A percentile compares a stretch with the other conserved stretches of the same genome.
Evolutionary conservation across 2,888 invertebrate species (phyloP).

Genomic region (Hirtodrosophila duncani): DNA sequence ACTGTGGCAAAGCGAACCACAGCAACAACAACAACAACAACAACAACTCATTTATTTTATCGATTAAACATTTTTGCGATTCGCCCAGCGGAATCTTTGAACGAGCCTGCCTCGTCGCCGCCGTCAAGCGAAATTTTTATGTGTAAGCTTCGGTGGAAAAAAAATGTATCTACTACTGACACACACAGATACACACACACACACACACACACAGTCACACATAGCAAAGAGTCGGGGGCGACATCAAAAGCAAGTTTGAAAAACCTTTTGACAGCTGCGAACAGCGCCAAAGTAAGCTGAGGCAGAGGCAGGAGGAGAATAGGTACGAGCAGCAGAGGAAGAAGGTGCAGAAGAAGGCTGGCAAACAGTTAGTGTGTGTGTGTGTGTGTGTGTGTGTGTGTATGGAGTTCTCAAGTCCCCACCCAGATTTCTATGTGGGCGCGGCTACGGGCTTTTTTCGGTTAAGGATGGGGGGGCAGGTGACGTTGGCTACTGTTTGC

Average conservation of each 20-base stretch:
- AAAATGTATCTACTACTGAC: slow-evolving; percentile 67
- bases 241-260: slow-evolving; percentile 69
- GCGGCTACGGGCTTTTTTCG: slow-evolving; percentile 48
- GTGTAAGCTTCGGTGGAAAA: slow-evolving; percentile 48
- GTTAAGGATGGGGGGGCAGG: background rate
- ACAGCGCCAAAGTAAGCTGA: slow-evolving; percentile 20
- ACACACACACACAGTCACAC: slow-evolving; percentile 1
- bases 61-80: slow-evolving; percentile 76
- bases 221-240: slow-evolving; percentile 41
- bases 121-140: slow-evolving; percentile 47
- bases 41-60: slow-evolving; percentile 75
- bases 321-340: background rate
- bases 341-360: background rate
- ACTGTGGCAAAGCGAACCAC: slow-evolving; percentile 14
- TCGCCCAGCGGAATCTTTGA: slow-evolving; percentile 70
- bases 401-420: slow-evolving; percentile 11
- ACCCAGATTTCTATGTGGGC: slow-evolving; percentile 47
- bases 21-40: slow-evolving; percentile 15
- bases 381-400: background rate
- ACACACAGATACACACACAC: slow-evolving; percentile 25
- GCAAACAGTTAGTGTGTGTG: background rate
- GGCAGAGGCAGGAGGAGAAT: background rate
- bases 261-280: slow-evolving; percentile 68
- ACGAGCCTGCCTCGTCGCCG: slow-evolving; percentile 18
- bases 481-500: slow-evolving; percentile 20